These are phyloP conservation scores for Steinernema khuongi DNA, from an alignment of 1,140 invertebrate genomes.

Conservation along the genomic window DNA sequence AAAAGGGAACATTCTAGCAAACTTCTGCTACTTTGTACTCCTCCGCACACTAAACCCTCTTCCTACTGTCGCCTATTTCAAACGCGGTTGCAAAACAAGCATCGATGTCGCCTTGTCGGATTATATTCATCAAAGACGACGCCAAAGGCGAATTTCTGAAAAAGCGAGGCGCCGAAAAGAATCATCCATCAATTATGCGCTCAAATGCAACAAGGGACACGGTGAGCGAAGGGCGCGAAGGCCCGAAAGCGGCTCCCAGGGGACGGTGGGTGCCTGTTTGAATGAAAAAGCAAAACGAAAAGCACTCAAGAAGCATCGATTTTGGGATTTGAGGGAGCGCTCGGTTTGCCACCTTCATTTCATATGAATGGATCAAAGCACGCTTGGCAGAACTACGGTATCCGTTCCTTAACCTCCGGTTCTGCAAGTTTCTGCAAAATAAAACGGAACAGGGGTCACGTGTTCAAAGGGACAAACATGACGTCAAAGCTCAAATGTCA, in stretches of 20 bases:
- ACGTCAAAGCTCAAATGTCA: not conserved
- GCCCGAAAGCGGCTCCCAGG: not conserved
- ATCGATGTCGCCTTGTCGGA: not conserved
- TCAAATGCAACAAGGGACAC: not conserved
- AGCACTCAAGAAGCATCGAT: not conserved
- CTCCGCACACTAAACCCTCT: no score
- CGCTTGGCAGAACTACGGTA: not conserved
- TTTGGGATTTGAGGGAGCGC: not conserved
- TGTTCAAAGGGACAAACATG: not conserved
- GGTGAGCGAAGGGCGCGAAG: not conserved
- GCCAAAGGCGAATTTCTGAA: not conserved
- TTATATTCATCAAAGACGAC: constrained; percentile 2
- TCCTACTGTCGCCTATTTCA: no score
- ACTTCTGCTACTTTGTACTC: no score
- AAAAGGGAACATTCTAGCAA: no score
- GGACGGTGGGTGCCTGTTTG: not conserved
- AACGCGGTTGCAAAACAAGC: constrained; percentile 9
- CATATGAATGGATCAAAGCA: not conserved
- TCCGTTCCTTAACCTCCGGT: not conserved
- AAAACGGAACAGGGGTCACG: no score
- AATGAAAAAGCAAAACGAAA: constrained; percentile 12
- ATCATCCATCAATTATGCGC: constrained; percentile 13
- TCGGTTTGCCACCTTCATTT: not conserved
- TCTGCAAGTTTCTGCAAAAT: no score
- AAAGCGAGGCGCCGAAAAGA: constrained; percentile 11